Evolutionary conservation across 2,888 invertebrate genomes (phyloP).

Genomic region (Minunthozetes semirufus): DNA sequence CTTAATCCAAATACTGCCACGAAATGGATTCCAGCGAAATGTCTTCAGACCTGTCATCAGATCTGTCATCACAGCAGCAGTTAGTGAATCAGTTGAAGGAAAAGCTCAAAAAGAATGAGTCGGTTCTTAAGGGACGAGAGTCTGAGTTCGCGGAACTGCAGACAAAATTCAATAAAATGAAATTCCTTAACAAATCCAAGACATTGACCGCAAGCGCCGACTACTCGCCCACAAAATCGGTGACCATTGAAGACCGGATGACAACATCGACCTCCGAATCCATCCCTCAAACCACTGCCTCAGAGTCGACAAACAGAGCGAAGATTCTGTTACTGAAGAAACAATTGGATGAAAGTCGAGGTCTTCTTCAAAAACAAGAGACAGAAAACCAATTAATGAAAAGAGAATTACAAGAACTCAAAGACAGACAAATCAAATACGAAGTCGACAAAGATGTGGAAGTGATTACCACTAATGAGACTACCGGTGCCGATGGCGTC

Average conservation of each 20-base stretch:
- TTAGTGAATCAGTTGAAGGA: conserved; percentile 48
- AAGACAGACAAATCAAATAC: conserved; percentile 17
- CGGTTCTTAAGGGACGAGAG: conserved; percentile 46
- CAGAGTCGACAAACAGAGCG: conserved; percentile 45
- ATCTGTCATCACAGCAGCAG: conserved; percentile 41
- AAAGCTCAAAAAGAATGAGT: conserved; percentile 48
- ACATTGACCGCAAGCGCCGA: background rate
- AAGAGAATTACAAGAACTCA: conserved; percentile 43
- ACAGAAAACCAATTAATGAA: conserved; percentile 41
- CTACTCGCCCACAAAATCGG: background rate
- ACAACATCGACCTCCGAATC: conserved; percentile 23
- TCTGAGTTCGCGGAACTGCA: conserved; percentile 46
- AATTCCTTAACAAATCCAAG: background rate
- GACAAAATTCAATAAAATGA: conserved; percentile 10
- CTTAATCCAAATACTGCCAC: background rate
- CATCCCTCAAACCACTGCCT: conserved; percentile 26
- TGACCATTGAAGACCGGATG: background rate
- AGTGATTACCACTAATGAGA: background rate
- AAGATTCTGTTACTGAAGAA: conserved; percentile 47
- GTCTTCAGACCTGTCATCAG: background rate
- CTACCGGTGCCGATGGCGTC: conserved; percentile 42
- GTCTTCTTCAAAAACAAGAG: conserved; percentile 42
- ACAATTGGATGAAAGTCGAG: conserved; percentile 47
- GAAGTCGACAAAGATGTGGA: conserved; percentile 9
- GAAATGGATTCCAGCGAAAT: conserved; percentile 8